Evolutionary conservation across 2,888 invertebrate species (phyloP).

Genomic region (Julus scanicus): DNA sequence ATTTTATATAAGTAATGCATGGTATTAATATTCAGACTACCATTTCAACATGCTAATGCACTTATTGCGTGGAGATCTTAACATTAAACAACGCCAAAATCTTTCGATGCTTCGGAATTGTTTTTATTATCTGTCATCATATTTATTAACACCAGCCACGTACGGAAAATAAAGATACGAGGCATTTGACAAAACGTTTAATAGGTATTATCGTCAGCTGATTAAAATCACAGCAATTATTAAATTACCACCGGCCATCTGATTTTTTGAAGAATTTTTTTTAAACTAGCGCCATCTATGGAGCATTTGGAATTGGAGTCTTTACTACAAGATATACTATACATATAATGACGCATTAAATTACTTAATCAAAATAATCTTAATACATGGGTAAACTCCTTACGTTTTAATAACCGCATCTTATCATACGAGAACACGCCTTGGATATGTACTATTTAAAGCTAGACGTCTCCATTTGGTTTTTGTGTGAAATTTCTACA

Average conservation of each 20-base stretch:
- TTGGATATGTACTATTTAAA: too few relatives aligned
- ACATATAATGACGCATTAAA: too few relatives aligned
- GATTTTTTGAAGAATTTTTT: too few relatives aligned
- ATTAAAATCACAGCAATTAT: background rate
- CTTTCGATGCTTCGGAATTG: background rate
- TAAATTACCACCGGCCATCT: background rate
- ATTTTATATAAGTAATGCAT: background rate
- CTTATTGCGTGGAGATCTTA: background rate
- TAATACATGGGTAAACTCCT: too few relatives aligned
- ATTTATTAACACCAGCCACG: background rate
- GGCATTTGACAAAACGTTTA: background rate
- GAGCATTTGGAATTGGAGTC: background rate
- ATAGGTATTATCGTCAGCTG: background rate
- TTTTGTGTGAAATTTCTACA: too few relatives aligned
- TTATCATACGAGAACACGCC: too few relatives aligned
- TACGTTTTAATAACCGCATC: too few relatives aligned
- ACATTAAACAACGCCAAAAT: background rate
- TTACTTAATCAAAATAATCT: too few relatives aligned
- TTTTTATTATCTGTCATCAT: background rate
- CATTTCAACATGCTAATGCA: background rate
- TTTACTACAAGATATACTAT: too few relatives aligned
- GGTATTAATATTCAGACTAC: background rate
- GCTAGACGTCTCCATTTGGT: too few relatives aligned
- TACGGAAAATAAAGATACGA: background rate
- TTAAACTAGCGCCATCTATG: background rate